A percentile compares a stretch with the other conserved stretches of the same genome.
These are phyloP conservation scores for Nasonia oneida DNA, from an alignment of 2,888 invertebrate species.

Conservation along the genomic window DNA sequence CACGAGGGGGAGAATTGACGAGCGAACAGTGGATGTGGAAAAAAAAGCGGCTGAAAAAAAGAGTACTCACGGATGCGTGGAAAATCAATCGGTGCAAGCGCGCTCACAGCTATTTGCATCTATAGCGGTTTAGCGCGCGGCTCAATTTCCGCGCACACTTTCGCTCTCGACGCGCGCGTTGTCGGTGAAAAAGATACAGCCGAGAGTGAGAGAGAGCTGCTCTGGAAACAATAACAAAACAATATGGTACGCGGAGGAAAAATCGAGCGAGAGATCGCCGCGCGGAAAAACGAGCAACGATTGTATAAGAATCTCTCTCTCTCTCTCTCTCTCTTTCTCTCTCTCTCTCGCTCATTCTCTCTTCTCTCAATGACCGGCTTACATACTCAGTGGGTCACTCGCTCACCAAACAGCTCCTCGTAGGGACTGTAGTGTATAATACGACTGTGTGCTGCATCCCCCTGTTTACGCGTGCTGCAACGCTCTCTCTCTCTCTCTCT, in stretches of 20 bases:
- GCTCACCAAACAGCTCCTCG: slow-evolving; percentile 6
- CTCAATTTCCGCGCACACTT: slow-evolving; percentile 57
- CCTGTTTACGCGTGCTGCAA: background rate
- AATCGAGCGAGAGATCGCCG: slow-evolving; percentile 7
- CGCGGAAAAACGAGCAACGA: slow-evolving; percentile 21
- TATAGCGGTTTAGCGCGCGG: slow-evolving; percentile 7
- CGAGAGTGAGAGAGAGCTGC: background rate
- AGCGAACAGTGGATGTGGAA: background rate
- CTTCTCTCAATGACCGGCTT: slow-evolving; percentile 36
- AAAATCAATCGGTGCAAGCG: slow-evolving; percentile 48
- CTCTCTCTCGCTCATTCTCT: slow-evolving; percentile 44
- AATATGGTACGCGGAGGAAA: background rate
- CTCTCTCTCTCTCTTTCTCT: background rate
- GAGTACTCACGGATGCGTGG: slow-evolving; percentile 52
- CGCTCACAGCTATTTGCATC: slow-evolving; percentile 40
- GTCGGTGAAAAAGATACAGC: background rate
- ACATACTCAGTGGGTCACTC: slow-evolving; percentile 18
- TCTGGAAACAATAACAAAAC: slow-evolving; percentile 47
- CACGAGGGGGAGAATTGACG: background rate
- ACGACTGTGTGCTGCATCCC: slow-evolving; percentile 30
- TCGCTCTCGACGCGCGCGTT: slow-evolving; percentile 38
- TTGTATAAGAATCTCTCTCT: background rate
- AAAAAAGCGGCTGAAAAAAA: slow-evolving; percentile 32
- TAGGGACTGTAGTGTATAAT: background rate
- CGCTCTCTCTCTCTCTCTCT: background rate